phyloP scores from a whole-genome alignment of 2,113 vertebrate genomes.

The Neogobius melanostomus region DNA sequence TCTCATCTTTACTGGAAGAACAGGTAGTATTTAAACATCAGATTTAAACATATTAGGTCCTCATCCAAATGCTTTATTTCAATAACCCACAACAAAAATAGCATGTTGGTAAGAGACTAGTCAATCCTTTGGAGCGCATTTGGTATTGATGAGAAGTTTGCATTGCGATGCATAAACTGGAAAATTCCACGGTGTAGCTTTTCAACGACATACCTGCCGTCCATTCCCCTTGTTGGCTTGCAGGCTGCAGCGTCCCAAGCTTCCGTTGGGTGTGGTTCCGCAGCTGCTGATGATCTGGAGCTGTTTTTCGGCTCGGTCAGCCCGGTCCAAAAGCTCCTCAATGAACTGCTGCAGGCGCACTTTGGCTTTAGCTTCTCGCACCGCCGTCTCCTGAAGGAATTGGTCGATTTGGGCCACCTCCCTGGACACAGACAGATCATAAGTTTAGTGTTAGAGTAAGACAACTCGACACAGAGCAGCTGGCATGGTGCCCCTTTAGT shows the following conservation, averaged over 20 bases:
- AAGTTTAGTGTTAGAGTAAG: background rate
- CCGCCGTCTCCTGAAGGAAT: constrained; percentile 96
- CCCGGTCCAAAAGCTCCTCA: constrained; percentile 96
- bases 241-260: constrained; percentile 86
- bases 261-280: constrained; percentile 90
- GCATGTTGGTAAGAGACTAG: no score
- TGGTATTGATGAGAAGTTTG: no score
- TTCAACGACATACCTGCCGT: constrained; percentile 68
- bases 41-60: no score
- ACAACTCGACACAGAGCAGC: constrained; percentile 6
- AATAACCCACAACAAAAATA: no score
- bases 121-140: no score
- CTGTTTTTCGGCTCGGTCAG: constrained; percentile 93
- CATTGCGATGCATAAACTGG: no score
- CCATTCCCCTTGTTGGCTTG: constrained; percentile 80
- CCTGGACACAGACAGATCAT: constrained; percentile 66
- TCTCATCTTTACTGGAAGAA: no score
- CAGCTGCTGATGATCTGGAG: constrained; percentile 98
- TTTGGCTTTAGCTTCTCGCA: constrained; percentile 93
- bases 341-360: constrained; percentile 97
- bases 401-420: constrained; percentile 96
- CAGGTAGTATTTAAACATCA: no score
- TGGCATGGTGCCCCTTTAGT: constrained; percentile 10
- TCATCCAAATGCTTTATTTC: no score
- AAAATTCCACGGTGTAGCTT: background rate